phyloP scores from a whole-genome alignment of 2,888 invertebrate species.

The Patella depressa region DNA sequence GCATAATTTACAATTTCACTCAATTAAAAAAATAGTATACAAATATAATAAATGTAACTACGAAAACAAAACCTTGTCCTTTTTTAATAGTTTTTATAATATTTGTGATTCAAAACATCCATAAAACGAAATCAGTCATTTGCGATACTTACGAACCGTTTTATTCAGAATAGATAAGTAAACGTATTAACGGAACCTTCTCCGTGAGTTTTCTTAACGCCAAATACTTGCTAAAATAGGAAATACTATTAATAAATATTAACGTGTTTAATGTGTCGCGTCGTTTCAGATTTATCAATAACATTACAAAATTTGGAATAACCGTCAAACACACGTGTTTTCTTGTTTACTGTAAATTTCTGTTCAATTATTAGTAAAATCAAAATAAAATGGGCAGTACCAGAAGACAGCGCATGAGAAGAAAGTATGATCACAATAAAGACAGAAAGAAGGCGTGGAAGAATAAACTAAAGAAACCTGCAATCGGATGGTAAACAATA shows the following conservation, averaged over 20 bases:
- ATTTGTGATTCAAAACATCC: too few species aligned
- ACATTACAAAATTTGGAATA: not conserved
- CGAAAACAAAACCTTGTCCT: too few species aligned
- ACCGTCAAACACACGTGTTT: not conserved
- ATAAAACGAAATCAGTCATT: too few species aligned
- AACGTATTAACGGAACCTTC: too few species aligned
- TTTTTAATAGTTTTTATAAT: too few species aligned
- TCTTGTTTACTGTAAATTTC: not conserved
- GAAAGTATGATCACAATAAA: slow-evolving; percentile 54
- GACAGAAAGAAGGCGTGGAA: slow-evolving; percentile 57
- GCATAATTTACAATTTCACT: too few species aligned
- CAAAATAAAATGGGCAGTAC: slow-evolving; percentile 50
- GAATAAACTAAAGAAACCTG: slow-evolving; percentile 57
- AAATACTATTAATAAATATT: not conserved
- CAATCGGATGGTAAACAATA: slow-evolving; percentile 55
- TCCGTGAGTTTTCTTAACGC: not conserved
- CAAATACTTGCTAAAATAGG: not conserved
- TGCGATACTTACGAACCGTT: too few species aligned
- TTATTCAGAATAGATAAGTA: too few species aligned
- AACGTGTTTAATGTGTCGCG: not conserved
- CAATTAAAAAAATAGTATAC: too few species aligned
- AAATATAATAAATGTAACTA: too few species aligned
- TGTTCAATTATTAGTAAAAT: not conserved
- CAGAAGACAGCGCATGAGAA: slow-evolving; percentile 44
- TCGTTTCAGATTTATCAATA: not conserved